Base-by-base conservation (phyloP, 2,888 invertebrate genomes). In the Ophion ventricosus region DNA sequence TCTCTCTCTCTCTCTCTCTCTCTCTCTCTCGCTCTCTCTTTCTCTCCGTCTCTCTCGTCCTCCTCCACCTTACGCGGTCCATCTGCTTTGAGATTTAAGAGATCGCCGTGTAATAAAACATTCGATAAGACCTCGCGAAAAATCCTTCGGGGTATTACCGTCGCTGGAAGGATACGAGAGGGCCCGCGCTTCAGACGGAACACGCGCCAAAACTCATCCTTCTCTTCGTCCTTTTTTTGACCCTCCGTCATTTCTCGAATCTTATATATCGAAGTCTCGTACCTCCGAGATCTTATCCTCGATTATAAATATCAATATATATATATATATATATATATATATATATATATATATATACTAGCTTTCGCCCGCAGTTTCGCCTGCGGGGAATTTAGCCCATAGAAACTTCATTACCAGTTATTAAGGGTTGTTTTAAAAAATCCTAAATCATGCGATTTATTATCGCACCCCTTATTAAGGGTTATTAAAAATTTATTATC, bases 111-210 rank as follows among this genome's bases (percentile, higher is more conserved):
- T 79, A 82, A 84, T 84, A 84, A 84, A 84, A 80, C 82, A 84
- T 57, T 76, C 76, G 84, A 84, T 82, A 84, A 82, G 82, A 76
- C 84, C 79, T 82, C 76, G 84, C 56, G 70, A 82, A 80, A 79
- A 79, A 77, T 77, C 77, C 70, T 81, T 76, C 81, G 56, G 69
- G 67, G 43, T 77, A 69, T 69, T 77, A 59, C 66, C 66, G 75
- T 63, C 57, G 59, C 20, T 67, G 57, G 25, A 66, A 76, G 67
- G 67, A 76, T 67, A 66, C 23, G 67, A 67, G 57, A 56, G 59
- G 49, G 29, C 10, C 56, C n/a, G n/a, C n/a, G n/a, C n/a, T n/a
- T n/a, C 23, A 35, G 67, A 59, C 40, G 56, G 26, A 76, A 49
- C 77, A 77, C 77, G 67, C 67, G 77, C 77, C 67, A 69, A 63